Evolutionary conservation across 2,797 vertebrate species (phyloP), one percentile per base, ranked within the genome.

Genomic region (Melanotaenia parkinsoni): DNA sequence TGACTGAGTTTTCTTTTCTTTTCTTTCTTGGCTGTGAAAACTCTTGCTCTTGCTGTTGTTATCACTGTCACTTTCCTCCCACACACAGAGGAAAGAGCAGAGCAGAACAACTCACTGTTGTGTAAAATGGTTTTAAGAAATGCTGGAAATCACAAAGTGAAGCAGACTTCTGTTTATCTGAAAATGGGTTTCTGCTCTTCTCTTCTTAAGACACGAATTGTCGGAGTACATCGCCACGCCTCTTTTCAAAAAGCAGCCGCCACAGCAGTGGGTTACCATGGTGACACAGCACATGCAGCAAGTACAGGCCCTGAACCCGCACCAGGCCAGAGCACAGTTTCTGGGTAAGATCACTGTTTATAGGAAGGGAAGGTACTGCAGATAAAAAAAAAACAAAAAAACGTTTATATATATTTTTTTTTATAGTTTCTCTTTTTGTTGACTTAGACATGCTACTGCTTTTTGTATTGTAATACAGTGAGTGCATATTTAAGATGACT

Each of bases 291-390:
- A 98, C 81, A 93, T 95, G 91, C 96, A 97, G 81, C 96, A 98
- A 80, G 94, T 95, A 0, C 96, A 97, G 89, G 94, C 93, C 0
- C 92, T 99, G 83, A 98, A 93, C 37, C 94, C 96, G 9, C 98
- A 99, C 85, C 98, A 98, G 88, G 97, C 97, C 79, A 92, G 97
- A 26, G 96, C 97, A 0, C 98, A 99, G 92, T 98, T 99, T 91
- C 88, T 99, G 76, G 98, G 98, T 99, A 80, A 76, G 83, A 74
- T 18, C 30, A 8, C 3, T 22, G 30, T 51, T 67, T 87, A 93
- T 24, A 28, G 43, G 18, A 12, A 37, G 35, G 7, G 32, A 43
- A 43, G 12, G 37, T 3, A 13, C 37, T 38, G 37, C 10, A 13
- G 37, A 38, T 38, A 4, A 37, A 33, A 33, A 32, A 33, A 6